phyloP scores from a whole-genome alignment of 2,888 invertebrate genomes.

The Odontomyia ornata region DNA sequence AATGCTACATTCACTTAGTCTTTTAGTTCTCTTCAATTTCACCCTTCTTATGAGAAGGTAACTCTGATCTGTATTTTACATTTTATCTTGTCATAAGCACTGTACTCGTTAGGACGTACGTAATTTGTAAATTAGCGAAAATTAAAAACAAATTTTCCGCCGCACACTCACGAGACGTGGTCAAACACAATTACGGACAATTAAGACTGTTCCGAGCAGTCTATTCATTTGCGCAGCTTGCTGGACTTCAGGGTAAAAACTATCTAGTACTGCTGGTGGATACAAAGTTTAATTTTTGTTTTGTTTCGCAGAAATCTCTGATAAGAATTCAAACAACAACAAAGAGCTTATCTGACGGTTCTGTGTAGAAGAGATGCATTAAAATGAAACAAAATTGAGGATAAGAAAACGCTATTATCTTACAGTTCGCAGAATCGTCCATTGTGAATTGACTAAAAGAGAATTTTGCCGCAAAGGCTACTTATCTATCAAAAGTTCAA shows the following conservation, averaged over 20 bases:
- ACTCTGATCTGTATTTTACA: neutral
- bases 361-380: neutral
- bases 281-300: neutral
- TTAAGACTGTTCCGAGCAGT: conserved; percentile 24
- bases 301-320: conserved; percentile 34
- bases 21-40: too few species aligned
- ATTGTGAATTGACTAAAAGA: conserved; percentile 13
- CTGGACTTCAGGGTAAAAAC: neutral
- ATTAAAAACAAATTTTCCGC: conserved; percentile 43
- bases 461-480: conserved; percentile 40
- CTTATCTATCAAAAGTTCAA: neutral
- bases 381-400: neutral
- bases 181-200: conserved; percentile 42
- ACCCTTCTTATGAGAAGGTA: neutral
- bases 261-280: neutral
- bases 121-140: conserved; percentile 44
- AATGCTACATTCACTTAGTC: neutral
- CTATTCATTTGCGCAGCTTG: conserved; percentile 23
- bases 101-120: neutral
- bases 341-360: neutral
- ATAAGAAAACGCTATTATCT: conserved; percentile 15
- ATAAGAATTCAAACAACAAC: neutral
- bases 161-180: conserved; percentile 25
- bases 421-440: conserved; percentile 18
- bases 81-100: neutral